Evolutionary conservation across 2,888 invertebrate species (phyloP).

Genomic region (Pycnomerus fuliginosus): DNA sequence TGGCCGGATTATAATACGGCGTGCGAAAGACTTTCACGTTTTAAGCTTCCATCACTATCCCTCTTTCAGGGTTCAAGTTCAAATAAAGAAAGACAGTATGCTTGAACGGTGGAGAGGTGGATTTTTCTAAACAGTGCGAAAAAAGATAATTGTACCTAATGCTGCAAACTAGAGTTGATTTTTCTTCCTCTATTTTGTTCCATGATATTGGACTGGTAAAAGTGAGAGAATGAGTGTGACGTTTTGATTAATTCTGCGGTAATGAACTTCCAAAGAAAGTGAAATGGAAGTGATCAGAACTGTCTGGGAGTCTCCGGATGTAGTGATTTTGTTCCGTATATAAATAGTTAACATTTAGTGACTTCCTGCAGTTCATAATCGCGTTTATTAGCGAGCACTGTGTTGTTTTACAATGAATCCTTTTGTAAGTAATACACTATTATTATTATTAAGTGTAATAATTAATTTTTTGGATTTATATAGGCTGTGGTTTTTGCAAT

Average conservation of each 20-base stretch:
- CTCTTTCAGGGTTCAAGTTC: too few relatives aligned
- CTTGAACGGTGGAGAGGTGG: too few relatives aligned
- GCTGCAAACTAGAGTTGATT: too few relatives aligned
- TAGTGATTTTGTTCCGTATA: neutral
- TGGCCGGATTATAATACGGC: too few relatives aligned
- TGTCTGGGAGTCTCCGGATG: neutral
- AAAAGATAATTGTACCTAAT: too few relatives aligned
- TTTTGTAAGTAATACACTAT: slow-evolving; percentile 36
- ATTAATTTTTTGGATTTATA: slow-evolving; percentile 14
- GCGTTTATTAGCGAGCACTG: neutral
- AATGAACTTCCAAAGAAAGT: neutral
- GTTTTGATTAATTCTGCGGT: neutral
- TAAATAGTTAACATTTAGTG: neutral
- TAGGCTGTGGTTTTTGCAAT: slow-evolving; percentile 41
- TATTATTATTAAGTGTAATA: slow-evolving; percentile 1
- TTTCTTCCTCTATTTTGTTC: too few relatives aligned
- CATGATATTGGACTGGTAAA: too few relatives aligned
- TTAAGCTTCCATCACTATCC: too few relatives aligned
- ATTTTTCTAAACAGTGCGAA: too few relatives aligned
- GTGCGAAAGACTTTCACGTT: too few relatives aligned
- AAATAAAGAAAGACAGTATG: too few relatives aligned
- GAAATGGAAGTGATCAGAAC: neutral
- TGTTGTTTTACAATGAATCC: slow-evolving; percentile 31
- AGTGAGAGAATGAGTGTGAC: too few relatives aligned
- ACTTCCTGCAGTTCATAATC: neutral